Evolutionary conservation across 2,797 vertebrate species (phyloP).

Genomic region (Chaenodraco wilsoni): DNA sequence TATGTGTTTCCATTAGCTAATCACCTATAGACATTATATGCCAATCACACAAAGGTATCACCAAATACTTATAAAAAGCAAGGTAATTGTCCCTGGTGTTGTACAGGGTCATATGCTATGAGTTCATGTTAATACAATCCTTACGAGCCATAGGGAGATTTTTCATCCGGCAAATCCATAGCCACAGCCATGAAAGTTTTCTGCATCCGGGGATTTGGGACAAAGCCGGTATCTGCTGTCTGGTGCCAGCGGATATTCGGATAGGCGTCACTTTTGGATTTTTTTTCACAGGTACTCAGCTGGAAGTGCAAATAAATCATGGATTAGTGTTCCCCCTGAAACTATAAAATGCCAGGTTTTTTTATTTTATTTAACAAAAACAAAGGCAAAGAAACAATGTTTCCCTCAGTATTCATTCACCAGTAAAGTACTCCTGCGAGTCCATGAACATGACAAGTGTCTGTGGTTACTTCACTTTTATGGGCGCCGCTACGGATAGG

Average conservation of each 20-base stretch:
- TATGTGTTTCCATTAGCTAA: background rate
- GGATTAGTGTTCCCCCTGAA: too few relatives aligned
- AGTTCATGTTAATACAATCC: background rate
- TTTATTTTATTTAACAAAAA: too few relatives aligned
- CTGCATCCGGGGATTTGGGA: conserved; percentile 88
- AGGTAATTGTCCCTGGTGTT: background rate
- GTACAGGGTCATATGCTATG: background rate
- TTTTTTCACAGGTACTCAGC: conserved; percentile 70
- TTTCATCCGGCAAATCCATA: conserved; percentile 88
- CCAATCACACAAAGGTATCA: background rate
- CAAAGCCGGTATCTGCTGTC: conserved; percentile 87
- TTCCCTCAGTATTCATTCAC: too few relatives aligned
- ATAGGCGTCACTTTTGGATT: conserved; percentile 64
- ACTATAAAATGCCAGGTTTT: too few relatives aligned
- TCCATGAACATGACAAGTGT: too few relatives aligned
- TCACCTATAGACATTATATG: too few relatives aligned
- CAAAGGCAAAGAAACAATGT: too few relatives aligned
- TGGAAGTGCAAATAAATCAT: conserved; percentile 43
- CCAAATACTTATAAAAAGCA: background rate
- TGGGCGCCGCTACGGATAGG: background rate
- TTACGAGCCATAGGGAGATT: conserved; percentile 87
- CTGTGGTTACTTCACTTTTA: too few relatives aligned
- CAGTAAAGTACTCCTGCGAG: too few relatives aligned
- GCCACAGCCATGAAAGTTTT: conserved; percentile 93
- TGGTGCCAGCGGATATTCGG: conserved; percentile 94